These are phyloP conservation scores for Troilus luridus DNA, from an alignment of 2,888 invertebrate species.

Conservation along the genomic window DNA sequence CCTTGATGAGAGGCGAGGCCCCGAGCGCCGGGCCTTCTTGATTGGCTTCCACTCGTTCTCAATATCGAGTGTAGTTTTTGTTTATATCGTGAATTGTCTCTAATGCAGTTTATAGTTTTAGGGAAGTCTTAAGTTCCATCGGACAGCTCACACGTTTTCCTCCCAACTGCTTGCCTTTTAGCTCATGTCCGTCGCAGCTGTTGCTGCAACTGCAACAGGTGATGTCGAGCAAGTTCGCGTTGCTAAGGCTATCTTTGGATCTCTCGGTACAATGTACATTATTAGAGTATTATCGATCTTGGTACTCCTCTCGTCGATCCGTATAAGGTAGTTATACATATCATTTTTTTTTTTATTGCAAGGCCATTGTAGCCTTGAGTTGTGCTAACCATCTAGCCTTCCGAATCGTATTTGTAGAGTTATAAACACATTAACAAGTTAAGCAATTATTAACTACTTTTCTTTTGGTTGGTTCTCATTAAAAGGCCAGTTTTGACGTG, in stretches of 20 bases:
- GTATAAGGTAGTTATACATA: neutral
- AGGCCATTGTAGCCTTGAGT: neutral
- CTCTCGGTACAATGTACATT: neutral
- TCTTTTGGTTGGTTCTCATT: too few species aligned
- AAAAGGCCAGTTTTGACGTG: too few species aligned
- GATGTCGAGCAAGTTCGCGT: neutral
- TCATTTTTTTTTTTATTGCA: neutral
- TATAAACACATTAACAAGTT: too few species aligned
- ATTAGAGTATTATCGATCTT: neutral
- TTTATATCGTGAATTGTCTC: neutral
- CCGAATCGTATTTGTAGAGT: too few species aligned
- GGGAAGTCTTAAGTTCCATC: neutral
- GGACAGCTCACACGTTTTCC: neutral
- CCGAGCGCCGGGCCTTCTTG: neutral
- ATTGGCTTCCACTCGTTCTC: neutral
- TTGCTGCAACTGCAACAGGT: slow-evolving; percentile 2
- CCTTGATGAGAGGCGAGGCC: neutral
- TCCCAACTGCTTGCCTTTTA: neutral
- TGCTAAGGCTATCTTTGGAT: neutral
- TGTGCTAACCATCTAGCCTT: too few species aligned
- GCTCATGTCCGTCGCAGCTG: neutral
- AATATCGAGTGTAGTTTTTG: neutral
- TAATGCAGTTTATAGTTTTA: slow-evolving; percentile 14
- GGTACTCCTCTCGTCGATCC: neutral
- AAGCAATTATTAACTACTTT: too few species aligned